Evolutionary conservation across 2,113 vertebrate genomes (phyloP).

Genomic region (Syngnathoides biaculeatus): DNA sequence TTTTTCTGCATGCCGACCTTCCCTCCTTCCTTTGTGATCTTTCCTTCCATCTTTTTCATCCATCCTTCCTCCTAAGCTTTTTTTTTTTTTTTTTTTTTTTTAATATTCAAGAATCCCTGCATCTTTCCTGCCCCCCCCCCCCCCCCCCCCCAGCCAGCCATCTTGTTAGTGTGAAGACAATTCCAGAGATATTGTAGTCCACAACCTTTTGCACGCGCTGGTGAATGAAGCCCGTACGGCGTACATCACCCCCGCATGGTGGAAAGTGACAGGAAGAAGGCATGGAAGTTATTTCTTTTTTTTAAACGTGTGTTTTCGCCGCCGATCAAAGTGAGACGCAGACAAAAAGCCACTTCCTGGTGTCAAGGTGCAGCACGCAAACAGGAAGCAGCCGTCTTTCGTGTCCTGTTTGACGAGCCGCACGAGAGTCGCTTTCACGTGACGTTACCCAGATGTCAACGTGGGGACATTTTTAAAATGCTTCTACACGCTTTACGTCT

Average conservation of each 20-base stretch:
- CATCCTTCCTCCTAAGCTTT: too few relatives aligned
- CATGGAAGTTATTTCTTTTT: constrained; percentile 45
- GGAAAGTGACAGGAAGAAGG: constrained; percentile 50
- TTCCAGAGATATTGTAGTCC: background rate
- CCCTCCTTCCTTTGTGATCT: too few relatives aligned
- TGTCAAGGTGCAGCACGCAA: constrained; percentile 63
- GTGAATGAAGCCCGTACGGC: background rate
- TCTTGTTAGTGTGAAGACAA: background rate
- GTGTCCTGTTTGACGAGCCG: constrained; percentile 40
- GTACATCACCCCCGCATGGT: constrained; percentile 6
- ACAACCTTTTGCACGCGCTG: background rate
- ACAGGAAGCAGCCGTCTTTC: constrained; percentile 72
- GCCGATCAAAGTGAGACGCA: constrained; percentile 34
- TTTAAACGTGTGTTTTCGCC: background rate
- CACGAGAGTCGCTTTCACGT: constrained; percentile 25
- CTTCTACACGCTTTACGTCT: background rate
- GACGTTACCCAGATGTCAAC: background rate
- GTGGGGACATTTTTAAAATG: background rate
- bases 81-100: too few relatives aligned
- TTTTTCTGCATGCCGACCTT: too few relatives aligned
- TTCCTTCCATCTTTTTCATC: too few relatives aligned
- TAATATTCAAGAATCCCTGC: too few relatives aligned
- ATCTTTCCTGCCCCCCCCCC: too few relatives aligned
- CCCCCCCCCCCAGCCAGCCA: too few relatives aligned
- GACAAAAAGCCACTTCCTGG: constrained; percentile 71